phyloP scores from a whole-genome alignment of 2,113 vertebrate species.

The Oryzias javanicus region DNA sequence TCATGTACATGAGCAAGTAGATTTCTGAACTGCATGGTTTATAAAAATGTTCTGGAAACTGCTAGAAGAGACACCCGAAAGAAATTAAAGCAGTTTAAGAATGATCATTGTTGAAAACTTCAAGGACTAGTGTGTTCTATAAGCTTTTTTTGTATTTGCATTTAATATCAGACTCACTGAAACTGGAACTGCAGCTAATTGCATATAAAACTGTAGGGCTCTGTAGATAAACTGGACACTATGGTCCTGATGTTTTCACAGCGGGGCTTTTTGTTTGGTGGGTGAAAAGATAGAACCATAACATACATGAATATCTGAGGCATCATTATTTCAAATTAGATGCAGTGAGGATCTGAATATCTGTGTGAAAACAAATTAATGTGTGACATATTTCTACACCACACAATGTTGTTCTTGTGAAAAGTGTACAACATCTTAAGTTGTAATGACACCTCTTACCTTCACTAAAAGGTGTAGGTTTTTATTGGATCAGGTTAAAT shows the following conservation, averaged over 20 bases:
- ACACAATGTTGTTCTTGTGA: too few species aligned
- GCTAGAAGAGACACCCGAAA: too few species aligned
- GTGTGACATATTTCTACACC: too few species aligned
- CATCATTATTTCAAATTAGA: slow-evolving; percentile 58
- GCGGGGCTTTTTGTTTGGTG: slow-evolving; percentile 10
- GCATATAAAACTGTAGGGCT: slow-evolving; percentile 10
- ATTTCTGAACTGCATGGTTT: not conserved
- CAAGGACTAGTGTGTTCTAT: too few species aligned
- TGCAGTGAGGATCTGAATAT: slow-evolving; percentile 27
- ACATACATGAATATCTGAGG: slow-evolving; percentile 37
- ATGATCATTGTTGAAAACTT: too few species aligned
- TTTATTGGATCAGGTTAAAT: slow-evolving; percentile 50
- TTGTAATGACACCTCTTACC: not conserved
- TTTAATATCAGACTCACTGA: slow-evolving; percentile 41
- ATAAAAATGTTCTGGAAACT: too few species aligned
- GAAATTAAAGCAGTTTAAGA: too few species aligned
- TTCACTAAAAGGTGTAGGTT: slow-evolving; percentile 27
- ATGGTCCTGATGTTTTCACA: slow-evolving; percentile 12
- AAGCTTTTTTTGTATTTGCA: slow-evolving; percentile 5
- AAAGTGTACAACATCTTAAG: too few species aligned
- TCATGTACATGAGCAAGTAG: slow-evolving; percentile 5
- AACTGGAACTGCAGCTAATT: slow-evolving; percentile 37
- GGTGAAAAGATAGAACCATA: slow-evolving; percentile 35
- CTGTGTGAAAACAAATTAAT: too few species aligned
- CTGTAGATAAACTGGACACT: slow-evolving; percentile 11